Conservation (phyloP, 92 coral and sea anemone genomes). For the Palythoa grandis region DNA sequence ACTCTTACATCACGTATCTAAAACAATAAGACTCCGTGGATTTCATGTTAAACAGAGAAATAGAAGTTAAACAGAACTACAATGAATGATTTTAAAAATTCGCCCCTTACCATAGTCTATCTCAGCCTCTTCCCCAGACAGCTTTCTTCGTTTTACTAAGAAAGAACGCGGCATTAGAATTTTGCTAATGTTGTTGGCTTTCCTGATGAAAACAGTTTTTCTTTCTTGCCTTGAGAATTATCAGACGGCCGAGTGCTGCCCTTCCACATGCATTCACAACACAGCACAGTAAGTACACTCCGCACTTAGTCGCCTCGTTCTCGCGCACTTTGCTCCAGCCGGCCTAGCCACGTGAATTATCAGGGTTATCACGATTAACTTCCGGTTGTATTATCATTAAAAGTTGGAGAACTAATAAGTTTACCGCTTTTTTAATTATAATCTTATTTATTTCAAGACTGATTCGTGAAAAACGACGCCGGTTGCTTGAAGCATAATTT, state of each 20-base stretch:
- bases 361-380: slow-evolving; percentile 24
- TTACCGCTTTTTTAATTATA: slow-evolving; percentile 32
- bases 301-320: slow-evolving; percentile 27
- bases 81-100: neutral
- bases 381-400: slow-evolving; percentile 39
- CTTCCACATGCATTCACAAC: slow-evolving; percentile 34
- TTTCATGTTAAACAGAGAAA: slow-evolving; percentile 6
- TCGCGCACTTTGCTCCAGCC: slow-evolving; percentile 44
- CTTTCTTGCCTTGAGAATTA: neutral
- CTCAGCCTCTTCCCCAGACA: slow-evolving; percentile 10
- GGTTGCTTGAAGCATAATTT: slow-evolving; percentile 5
- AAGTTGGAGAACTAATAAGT: slow-evolving; percentile 39
- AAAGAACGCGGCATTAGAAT: slow-evolving; percentile 78
- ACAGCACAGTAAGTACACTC: slow-evolving; percentile 41
- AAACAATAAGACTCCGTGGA: neutral
- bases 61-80: slow-evolving; percentile 33
- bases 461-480: slow-evolving; percentile 6
- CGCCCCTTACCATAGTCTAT: slow-evolving; percentile 30
- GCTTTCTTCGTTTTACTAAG: slow-evolving; percentile 73
- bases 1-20: slow-evolving; percentile 1
- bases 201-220: neutral
- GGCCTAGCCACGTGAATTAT: slow-evolving; percentile 38
- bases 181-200: neutral
- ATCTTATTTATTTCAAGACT: slow-evolving; percentile 42
- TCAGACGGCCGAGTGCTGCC: neutral